A percentile compares a stretch with the other conserved stretches of the same genome.
Evolutionary conservation across 2,113 vertebrate genomes (phyloP).

Genomic region (Rhinoderma darwinii): DNA sequence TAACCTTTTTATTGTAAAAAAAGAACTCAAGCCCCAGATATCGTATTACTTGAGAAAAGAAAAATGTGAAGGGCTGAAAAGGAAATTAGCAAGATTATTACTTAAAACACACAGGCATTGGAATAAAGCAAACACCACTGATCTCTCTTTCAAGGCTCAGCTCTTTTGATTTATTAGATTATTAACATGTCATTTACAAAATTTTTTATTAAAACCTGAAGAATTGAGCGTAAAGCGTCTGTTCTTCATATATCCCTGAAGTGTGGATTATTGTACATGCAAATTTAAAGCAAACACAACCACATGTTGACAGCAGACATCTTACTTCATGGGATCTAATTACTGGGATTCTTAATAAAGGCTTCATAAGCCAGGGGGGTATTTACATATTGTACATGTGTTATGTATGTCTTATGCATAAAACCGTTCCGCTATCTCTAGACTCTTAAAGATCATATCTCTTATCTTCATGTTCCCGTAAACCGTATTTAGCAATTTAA

Average conservation of each 20-base stretch:
- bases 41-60: not conserved
- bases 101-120: slow-evolving; percentile 11
- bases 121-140: slow-evolving; percentile 40
- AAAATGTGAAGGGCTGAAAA: slow-evolving; percentile 27
- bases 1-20: slow-evolving; percentile 29
- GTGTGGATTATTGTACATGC: slow-evolving; percentile 39
- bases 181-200: slow-evolving; percentile 50
- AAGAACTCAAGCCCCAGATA: not conserved
- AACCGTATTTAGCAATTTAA: slow-evolving; percentile 24
- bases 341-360: slow-evolving; percentile 35
- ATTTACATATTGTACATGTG: not conserved
- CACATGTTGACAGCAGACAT: slow-evolving; percentile 59
- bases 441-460: not conserved
- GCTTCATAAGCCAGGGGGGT: not conserved
- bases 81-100: slow-evolving; percentile 38
- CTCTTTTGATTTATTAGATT: slow-evolving; percentile 34
- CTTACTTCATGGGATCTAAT: slow-evolving; percentile 64
- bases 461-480: not conserved
- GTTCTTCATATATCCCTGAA: slow-evolving; percentile 36
- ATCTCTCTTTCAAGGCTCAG: slow-evolving; percentile 37
- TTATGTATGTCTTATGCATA: not conserved
- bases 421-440: not conserved
- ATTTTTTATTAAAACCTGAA: slow-evolving; percentile 57
- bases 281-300: slow-evolving; percentile 61
- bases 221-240: not conserved